phyloP scores from a whole-genome alignment of 2,113 vertebrate genomes.

The Sarotherodon lohbergeri region DNA sequence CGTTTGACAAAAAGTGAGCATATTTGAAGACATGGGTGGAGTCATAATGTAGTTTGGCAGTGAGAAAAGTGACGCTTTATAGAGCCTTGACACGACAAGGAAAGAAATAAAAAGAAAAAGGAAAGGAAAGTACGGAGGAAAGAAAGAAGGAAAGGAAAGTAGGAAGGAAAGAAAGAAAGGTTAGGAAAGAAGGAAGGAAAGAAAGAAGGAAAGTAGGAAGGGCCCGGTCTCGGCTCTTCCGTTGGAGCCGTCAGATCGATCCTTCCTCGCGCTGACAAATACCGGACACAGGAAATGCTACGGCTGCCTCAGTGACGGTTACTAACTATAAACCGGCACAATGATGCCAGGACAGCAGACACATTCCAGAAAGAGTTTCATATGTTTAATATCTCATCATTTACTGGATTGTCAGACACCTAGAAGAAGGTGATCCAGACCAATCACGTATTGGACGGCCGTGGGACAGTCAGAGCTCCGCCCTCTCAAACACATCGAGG shows the following conservation, averaged over 20 bases:
- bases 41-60: accelerated
- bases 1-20: not conserved
- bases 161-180: no score
- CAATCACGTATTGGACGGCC: not conserved
- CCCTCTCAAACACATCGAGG: not conserved
- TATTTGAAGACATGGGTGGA: not conserved
- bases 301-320: not conserved
- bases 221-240: not conserved
- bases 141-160: not conserved
- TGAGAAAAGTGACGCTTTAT: not conserved
- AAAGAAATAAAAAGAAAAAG: not conserved
- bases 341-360: not conserved
- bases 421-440: not conserved
- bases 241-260: not conserved
- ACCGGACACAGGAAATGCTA: not conserved
- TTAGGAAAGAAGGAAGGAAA: no score
- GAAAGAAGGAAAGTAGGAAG: not conserved
- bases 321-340: not conserved
- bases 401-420: not conserved
- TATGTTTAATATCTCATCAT: not conserved
- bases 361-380: not conserved
- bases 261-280: not conserved
- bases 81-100: not conserved
- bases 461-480: not conserved
- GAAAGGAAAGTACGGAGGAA: no score